A percentile compares a stretch with the other conserved stretches of the same genome.
phyloP scores from a whole-genome alignment of 2,797 vertebrate genomes.

The Distichodus sexfasciatus region DNA sequence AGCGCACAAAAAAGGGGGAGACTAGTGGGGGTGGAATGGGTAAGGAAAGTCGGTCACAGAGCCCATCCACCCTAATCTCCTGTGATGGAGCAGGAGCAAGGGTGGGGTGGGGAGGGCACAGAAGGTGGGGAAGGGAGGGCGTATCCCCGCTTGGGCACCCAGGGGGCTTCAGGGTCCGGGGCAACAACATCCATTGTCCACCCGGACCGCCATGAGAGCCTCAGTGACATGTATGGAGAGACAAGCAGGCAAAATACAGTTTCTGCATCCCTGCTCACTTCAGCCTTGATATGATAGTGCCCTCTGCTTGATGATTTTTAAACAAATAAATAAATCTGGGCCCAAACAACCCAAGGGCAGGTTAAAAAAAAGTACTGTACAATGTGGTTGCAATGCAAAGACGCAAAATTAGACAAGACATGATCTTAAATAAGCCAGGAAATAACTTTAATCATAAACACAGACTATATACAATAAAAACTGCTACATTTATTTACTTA shows the following conservation, averaged over 20 bases:
- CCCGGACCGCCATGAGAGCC: background rate
- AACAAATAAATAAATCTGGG: background rate
- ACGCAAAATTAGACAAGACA: too few species aligned
- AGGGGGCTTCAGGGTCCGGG: conserved; percentile 1
- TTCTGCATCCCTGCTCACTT: background rate
- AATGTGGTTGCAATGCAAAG: too few species aligned
- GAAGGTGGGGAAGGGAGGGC: background rate
- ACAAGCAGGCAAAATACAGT: background rate
- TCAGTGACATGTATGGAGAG: background rate
- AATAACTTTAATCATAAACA: too few species aligned
- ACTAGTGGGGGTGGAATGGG: conserved; percentile 63
- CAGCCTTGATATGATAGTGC: background rate
- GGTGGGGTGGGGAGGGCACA: conserved; percentile 32
- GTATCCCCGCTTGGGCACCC: background rate
- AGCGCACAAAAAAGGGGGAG: conserved; percentile 61
- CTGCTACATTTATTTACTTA: too few species aligned
- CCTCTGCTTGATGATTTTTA: background rate
- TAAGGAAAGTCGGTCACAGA: conserved; percentile 73
- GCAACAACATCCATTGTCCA: conserved; percentile 16
- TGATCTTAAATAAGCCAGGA: too few species aligned
- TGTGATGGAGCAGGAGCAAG: conserved; percentile 53
- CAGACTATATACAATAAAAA: too few species aligned
- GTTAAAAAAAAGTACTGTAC: too few species aligned
- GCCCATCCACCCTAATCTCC: conserved; percentile 52
- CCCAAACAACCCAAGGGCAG: background rate